Evolutionary conservation across 2,797 vertebrate species (phyloP), one percentile per base, ranked within the genome.

Genomic region (Pelodytes ibericus): DNA sequence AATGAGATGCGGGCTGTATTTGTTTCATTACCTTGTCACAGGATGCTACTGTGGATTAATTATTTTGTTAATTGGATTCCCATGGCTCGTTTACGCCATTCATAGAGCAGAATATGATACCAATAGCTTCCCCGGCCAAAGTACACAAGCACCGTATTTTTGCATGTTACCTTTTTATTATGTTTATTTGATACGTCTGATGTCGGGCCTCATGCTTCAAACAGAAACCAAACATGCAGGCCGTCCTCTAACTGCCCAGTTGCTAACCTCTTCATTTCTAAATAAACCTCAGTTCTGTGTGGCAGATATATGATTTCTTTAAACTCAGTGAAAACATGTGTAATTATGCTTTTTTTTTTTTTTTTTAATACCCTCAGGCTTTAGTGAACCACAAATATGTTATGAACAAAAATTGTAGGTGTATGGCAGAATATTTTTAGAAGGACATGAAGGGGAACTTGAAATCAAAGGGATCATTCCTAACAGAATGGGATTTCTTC

Each of bases 301-400:
- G 61, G 71, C 65, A 41, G 18, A 53, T 33, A 57, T 11, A 44
- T 36, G 56, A 66, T 47, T 73, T 73, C 63, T 65, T 57, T 57
- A 65, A 73, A 64, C 57, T 63, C 58, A 66, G 66, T 58, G 63
- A 65, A 74, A 74, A 66, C 62, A 66, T 44, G 15, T 47, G 63
- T 72, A 72, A 72, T 72, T 63, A 53, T 25, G 29, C 62, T 27
- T 72, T 63, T 72, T 44, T n/a, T 36, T 72, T 71, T 72, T 59
- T n/a, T 36, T 72, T 71, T 72, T 59, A 66, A 64, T 75, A 61
- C 65, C 73, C 41, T 60, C 7, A 5, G 66, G 64, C 41, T n/a
- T 39, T 9, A 33, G 63, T 24, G 44, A 47, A 59, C 72, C 72
- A 68, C 73, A 75, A 69, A 57, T 75, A 75, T 75, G 64, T 60